phyloP scores from a whole-genome alignment of 1,140 invertebrate genomes.

The Aphaenogaster floridana region DNA sequence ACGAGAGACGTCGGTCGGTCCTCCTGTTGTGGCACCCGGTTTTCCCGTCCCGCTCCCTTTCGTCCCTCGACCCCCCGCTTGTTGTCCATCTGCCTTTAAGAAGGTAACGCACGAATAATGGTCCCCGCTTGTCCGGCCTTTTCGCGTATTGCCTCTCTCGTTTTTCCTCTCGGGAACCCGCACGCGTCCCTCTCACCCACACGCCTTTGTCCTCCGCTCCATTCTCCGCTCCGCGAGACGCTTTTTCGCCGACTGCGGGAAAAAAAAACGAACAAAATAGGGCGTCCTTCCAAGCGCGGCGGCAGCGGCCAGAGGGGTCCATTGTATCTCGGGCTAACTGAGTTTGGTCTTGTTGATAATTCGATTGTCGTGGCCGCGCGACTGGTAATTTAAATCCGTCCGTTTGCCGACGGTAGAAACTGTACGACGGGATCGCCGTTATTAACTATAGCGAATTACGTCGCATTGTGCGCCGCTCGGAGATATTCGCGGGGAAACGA shows the following conservation, averaged over 20 bases:
- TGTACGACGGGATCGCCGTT: slow-evolving; percentile 15
- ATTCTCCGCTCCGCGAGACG: slow-evolving; percentile 25
- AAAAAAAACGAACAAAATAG: slow-evolving; percentile 34
- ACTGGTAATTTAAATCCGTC: slow-evolving; percentile 51
- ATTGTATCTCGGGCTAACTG: slow-evolving; percentile 59
- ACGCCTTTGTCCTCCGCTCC: slow-evolving; percentile 40
- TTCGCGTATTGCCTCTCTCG: not conserved
- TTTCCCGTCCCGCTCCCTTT: not conserved
- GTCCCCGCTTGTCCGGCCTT: slow-evolving; percentile 28
- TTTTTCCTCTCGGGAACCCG: not conserved
- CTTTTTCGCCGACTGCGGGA: slow-evolving; percentile 21
- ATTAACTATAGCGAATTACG: slow-evolving; percentile 51
- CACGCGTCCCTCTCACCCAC: not conserved
- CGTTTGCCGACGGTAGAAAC: not conserved
- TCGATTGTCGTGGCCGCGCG: slow-evolving; percentile 53
- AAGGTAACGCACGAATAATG: slow-evolving; percentile 67
- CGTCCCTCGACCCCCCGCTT: not conserved
- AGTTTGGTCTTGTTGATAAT: slow-evolving; percentile 57
- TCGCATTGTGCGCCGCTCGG: not conserved
- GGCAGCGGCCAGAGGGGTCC: not conserved
- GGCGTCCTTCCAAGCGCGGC: not conserved
- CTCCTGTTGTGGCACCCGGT: not conserved
- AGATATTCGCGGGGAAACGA: slow-evolving; percentile 26
- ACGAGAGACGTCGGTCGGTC: slow-evolving; percentile 6
- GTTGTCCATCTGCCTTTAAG: slow-evolving; percentile 37